Conservation (phyloP, 2,113 vertebrate genomes). For the Bufo bufo region DNA sequence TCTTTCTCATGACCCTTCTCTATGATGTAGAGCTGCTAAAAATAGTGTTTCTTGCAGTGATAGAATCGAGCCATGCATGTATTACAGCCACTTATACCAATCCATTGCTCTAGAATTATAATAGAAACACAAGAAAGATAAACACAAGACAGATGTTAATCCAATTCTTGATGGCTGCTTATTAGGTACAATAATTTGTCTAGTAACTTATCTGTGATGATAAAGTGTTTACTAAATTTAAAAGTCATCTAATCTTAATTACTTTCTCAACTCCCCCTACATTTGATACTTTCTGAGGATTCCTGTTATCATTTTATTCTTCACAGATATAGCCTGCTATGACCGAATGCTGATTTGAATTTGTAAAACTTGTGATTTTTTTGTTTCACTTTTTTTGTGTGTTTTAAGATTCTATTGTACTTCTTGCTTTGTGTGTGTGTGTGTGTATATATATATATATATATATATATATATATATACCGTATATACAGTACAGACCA, state of each 20-base stretch:
- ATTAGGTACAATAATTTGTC: constrained; percentile 37
- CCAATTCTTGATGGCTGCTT: constrained; percentile 31
- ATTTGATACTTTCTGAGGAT: constrained; percentile 25
- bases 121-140: background rate
- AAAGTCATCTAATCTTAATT: constrained; percentile 44
- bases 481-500: too few relatives aligned
- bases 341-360: constrained; percentile 18
- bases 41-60: too few relatives aligned
- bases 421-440: background rate
- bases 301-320: constrained; percentile 21
- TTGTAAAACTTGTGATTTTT: constrained; percentile 20
- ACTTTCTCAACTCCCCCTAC: constrained; percentile 25
- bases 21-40: too few relatives aligned
- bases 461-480: too few relatives aligned
- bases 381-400: background rate
- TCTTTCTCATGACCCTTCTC: too few relatives aligned
- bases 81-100: too few relatives aligned
- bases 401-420: constrained; percentile 27
- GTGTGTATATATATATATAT: too few relatives aligned
- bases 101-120: constrained; percentile 1
- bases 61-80: too few relatives aligned
- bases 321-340: background rate
- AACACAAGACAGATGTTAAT: constrained; percentile 28
- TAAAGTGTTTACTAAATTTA: constrained; percentile 36
- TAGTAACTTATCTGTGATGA: constrained; percentile 38